Conservation (phyloP, 30 jellyfish, hydroid and myxozoan genomes). For the Aurelia sp. region DNA sequence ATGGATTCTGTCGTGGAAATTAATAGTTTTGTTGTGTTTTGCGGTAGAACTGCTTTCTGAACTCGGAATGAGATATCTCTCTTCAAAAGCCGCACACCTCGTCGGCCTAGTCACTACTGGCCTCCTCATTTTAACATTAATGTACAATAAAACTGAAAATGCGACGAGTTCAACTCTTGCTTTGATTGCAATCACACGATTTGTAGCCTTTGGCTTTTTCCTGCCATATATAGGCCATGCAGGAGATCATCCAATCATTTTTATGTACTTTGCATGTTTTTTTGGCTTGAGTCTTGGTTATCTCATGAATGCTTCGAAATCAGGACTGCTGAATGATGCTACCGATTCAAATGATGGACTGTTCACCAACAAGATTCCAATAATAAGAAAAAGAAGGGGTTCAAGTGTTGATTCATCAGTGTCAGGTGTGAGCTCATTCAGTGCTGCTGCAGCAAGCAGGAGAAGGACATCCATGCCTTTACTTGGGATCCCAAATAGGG, state of each 20-base stretch:
- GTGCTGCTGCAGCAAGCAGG: constrained; percentile 58
- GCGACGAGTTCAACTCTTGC: constrained; percentile 7
- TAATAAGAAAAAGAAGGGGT: constrained; percentile 81
- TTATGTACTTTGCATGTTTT: constrained; percentile 26
- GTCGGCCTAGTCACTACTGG: constrained; percentile 19
- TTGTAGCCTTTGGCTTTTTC: constrained; percentile 30
- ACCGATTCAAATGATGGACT: constrained; percentile 30
- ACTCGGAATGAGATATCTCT: constrained; percentile 1
- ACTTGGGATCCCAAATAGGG: constrained; percentile 89
- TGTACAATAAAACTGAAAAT: not conserved
- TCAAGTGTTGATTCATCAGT: constrained; percentile 76
- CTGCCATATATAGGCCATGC: constrained; percentile 21
- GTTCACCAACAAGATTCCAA: constrained; percentile 68
- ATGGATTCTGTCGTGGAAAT: constrained; percentile 43
- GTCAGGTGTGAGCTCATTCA: constrained; percentile 49
- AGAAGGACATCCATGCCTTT: constrained; percentile 90
- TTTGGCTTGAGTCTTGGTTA: constrained; percentile 50
- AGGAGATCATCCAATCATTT: constrained; percentile 14
- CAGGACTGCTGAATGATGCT: not conserved
- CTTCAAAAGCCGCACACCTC: constrained; percentile 20
- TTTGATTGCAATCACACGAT: constrained; percentile 30
- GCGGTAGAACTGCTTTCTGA: constrained; percentile 38
- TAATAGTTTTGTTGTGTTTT: constrained; percentile 7
- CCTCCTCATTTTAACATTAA: not conserved
- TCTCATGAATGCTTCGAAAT: constrained; percentile 32